Conservation (phyloP, 2,113 vertebrate genomes). For the Suricata suricatta region DNA sequence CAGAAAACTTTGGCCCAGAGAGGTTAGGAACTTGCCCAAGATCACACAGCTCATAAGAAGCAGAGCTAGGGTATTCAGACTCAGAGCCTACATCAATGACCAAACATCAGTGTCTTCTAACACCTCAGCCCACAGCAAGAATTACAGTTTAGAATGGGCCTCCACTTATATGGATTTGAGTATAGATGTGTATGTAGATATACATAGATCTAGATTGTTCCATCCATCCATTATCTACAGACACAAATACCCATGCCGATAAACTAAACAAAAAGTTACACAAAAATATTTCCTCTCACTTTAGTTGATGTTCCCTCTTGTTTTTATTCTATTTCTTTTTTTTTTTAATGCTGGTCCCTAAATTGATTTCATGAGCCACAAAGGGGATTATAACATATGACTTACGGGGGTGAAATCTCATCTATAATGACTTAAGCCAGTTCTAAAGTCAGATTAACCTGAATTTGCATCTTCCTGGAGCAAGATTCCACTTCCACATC, state of each 20-base stretch:
- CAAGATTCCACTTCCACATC: not conserved
- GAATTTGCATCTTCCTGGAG: not conserved
- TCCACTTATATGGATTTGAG: not conserved
- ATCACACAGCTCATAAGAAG: not conserved
- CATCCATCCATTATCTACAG: not conserved
- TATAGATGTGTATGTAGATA: not conserved
- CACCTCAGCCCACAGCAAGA: not conserved
- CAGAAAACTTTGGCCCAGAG: not conserved
- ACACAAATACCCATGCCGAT: not conserved
- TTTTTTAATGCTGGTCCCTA: not conserved
- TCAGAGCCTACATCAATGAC: not conserved
- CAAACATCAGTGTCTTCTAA: not conserved
- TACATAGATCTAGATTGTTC: not conserved
- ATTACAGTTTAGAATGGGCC: not conserved
- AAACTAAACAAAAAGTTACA: not conserved
- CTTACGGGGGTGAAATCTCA: accelerated
- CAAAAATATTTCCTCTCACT: not conserved
- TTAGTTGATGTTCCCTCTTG: not conserved
- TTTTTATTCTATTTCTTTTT: not conserved
- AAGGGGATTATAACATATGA: not conserved
- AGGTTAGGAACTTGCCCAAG: not conserved
- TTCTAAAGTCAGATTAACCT: not conserved
- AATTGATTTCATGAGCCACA: not conserved
- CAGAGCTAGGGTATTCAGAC: not conserved
- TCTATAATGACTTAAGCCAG: not conserved